phyloP scores from a whole-genome alignment of 2,888 invertebrate genomes.

The Pasiphila rectangulata region DNA sequence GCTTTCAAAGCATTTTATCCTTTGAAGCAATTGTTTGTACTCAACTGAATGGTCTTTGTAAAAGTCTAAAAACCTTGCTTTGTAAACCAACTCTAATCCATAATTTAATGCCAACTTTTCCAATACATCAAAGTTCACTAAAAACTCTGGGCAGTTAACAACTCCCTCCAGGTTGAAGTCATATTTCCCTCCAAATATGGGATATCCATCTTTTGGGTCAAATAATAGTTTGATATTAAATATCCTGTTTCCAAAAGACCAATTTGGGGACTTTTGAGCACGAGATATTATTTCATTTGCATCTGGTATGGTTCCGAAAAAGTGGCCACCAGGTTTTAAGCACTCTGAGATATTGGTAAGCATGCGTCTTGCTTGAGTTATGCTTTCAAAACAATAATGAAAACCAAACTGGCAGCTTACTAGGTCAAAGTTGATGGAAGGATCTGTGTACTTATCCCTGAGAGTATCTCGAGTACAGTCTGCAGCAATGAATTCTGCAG shows the following conservation, averaged over 20 bases:
- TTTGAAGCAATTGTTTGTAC: slow-evolving; percentile 82
- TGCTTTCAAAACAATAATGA: slow-evolving; percentile 97
- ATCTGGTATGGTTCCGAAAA: slow-evolving; percentile 98
- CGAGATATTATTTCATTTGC: slow-evolving; percentile 93
- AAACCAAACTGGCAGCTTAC: slow-evolving; percentile 99
- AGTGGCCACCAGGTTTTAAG: slow-evolving; percentile 93
- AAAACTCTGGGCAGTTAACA: slow-evolving; percentile 98
- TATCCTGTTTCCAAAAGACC: slow-evolving; percentile 89
- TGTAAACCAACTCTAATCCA: slow-evolving; percentile 85
- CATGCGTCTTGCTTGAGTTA: slow-evolving; percentile 94
- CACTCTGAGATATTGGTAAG: slow-evolving; percentile 95
- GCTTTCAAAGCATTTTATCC: slow-evolving; percentile 90
- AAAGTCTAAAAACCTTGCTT: slow-evolving; percentile 89
- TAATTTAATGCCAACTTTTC: slow-evolving; percentile 86
- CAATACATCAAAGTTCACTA: slow-evolving; percentile 95
- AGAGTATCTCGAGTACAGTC: slow-evolving; percentile 94
- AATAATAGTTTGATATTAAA: slow-evolving; percentile 87
- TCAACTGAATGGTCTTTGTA: slow-evolving; percentile 82
- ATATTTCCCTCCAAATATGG: slow-evolving; percentile 97
- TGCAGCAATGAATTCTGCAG: slow-evolving; percentile 94
- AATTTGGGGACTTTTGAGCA: slow-evolving; percentile 78
- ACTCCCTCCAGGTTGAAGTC: slow-evolving; percentile 97
- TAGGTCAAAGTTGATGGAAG: slow-evolving; percentile 90
- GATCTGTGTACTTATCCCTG: slow-evolving; percentile 88
- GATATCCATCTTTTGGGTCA: slow-evolving; percentile 83